phyloP scores from a whole-genome alignment of 2,113 vertebrate genomes.

The Crypturellus undulatus region DNA sequence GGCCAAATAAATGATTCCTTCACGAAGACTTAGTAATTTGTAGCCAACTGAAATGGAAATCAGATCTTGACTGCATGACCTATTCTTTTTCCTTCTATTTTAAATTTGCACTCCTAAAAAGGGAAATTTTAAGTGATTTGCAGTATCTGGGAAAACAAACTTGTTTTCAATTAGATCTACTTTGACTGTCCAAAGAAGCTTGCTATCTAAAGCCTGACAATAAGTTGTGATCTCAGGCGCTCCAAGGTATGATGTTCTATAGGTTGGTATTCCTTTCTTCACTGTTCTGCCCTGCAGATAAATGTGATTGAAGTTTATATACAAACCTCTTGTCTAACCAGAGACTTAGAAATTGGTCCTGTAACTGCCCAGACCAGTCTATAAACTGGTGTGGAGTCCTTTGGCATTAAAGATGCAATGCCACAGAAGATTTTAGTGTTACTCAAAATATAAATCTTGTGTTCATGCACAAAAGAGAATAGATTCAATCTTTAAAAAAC shows the following conservation, averaged over 20 bases:
- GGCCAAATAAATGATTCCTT: not conserved
- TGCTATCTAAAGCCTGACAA: not conserved
- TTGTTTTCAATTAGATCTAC: not conserved
- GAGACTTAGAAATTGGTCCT: not conserved
- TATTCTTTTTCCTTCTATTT: not conserved
- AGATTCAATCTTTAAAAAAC: not conserved
- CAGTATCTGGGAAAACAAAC: not conserved
- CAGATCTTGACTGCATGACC: not conserved
- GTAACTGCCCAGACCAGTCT: not conserved
- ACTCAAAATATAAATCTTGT: not conserved
- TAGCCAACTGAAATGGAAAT: not conserved
- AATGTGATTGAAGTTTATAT: not conserved
- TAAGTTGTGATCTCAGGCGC: not conserved
- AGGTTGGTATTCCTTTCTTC: not conserved
- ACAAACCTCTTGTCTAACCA: not conserved
- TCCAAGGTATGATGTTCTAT: not conserved
- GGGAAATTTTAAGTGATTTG: not conserved
- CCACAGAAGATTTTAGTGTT: not conserved
- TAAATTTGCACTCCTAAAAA: not conserved
- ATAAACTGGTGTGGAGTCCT: not conserved
- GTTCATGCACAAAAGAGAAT: not conserved
- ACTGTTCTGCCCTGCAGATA: accelerated
- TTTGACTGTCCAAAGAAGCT: not conserved
- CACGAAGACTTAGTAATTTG: not conserved
- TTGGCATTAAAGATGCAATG: not conserved